Percentiles rank a stretch among this genome's conserved stretches.
Evolutionary conservation across 2,888 invertebrate genomes (phyloP).

Genomic region (Ectropis crepuscularia): DNA sequence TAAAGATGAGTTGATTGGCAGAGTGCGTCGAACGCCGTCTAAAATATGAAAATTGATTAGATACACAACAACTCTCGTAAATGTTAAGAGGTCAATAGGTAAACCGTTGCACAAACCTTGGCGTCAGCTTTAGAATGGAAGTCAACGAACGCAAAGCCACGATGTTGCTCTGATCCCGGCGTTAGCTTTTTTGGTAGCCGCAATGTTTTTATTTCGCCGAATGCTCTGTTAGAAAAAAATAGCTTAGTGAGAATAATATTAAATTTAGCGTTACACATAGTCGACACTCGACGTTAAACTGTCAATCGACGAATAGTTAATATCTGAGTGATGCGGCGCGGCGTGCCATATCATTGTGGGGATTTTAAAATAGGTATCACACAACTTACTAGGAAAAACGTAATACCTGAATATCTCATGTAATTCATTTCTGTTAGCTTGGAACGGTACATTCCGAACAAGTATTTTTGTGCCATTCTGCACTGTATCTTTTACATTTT

Average conservation of each 20-base stretch:
- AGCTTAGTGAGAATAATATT: constrained; percentile 30
- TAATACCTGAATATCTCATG: constrained; percentile 93
- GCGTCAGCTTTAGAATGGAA: constrained; percentile 95
- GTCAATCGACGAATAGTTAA: no score
- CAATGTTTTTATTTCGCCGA: constrained; percentile 96
- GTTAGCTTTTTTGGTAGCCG: constrained; percentile 95
- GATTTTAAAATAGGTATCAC: no score
- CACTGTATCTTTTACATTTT: constrained; percentile 82
- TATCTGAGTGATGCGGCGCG: no score
- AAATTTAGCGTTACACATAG: no score
- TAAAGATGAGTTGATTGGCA: constrained; percentile 99
- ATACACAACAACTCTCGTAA: neutral
- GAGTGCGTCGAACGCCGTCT: constrained; percentile 96
- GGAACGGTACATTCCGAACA: constrained; percentile 97
- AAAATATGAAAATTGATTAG: constrained; percentile 46
- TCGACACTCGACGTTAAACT: no score
- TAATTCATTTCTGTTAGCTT: constrained; percentile 93
- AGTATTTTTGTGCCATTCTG: constrained; percentile 95
- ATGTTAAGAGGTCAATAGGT: constrained; percentile 15
- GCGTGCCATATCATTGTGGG: no score
- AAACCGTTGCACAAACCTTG: constrained; percentile 85
- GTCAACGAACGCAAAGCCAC: constrained; percentile 99
- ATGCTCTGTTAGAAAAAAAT: constrained; percentile 85
- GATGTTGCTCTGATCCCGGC: constrained; percentile 90
- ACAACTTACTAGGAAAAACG: neutral